Conservation (phyloP, 2,797 vertebrate species). For the Mallotus villosus region DNA sequence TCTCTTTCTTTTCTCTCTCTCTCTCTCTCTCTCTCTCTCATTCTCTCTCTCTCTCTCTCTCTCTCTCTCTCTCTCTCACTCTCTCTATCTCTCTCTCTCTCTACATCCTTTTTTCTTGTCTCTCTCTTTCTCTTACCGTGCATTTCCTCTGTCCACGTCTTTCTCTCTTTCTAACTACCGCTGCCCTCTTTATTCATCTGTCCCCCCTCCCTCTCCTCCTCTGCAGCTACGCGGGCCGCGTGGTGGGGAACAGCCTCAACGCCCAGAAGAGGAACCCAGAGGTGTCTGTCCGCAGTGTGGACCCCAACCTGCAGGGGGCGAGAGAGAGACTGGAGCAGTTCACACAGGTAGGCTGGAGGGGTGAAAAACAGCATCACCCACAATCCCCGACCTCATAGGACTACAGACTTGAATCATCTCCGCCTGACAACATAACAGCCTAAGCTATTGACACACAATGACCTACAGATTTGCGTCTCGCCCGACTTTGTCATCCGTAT, state of each 20-base stretch:
- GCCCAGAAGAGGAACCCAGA: conserved; percentile 86
- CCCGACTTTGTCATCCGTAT: neutral
- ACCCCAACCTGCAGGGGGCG: conserved; percentile 76
- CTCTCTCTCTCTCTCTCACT: neutral
- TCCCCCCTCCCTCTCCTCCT: conserved; percentile 16
- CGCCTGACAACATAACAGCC: neutral
- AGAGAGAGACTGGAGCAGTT: conserved; percentile 82
- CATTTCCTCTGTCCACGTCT: conserved; percentile 38
- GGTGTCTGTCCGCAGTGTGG: conserved; percentile 78
- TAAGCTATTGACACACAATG: neutral
- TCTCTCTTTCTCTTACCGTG: neutral
- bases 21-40: neutral
- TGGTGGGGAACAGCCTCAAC: conserved; percentile 81
- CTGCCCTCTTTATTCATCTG: neutral
- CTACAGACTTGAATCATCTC: neutral
- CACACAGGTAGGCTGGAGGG: conserved; percentile 66
- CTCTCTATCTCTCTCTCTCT: neutral
- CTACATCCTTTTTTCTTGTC: conserved; percentile 8
- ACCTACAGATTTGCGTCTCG: neutral
- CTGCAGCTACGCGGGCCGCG: conserved; percentile 79
- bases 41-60: neutral
- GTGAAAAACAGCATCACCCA: neutral
- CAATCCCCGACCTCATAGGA: neutral
- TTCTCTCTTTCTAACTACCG: neutral
- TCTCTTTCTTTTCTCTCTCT: neutral